Evolutionary conservation across 2,888 invertebrate species (phyloP), one percentile per base, ranked within the genome.

Genomic region (Aphidius colemani): DNA sequence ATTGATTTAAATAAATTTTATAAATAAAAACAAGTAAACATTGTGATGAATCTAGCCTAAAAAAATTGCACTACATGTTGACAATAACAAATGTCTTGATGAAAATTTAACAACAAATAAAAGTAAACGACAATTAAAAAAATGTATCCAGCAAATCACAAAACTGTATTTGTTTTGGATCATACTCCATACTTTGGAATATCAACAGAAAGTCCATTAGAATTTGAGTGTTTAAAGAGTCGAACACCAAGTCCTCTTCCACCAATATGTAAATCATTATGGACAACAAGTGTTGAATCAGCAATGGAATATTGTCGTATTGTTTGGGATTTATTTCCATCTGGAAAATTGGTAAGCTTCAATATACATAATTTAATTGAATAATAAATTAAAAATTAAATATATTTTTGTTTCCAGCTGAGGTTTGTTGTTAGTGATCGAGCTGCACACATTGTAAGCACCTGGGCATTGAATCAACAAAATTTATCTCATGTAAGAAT

Each of bases 251-350:
- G 89, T 60, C 92, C 90, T 1, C 84, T 94, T 51, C 90, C 92
- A 7, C 93, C 95, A 1, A 91, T 98, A 67, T 90, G 90, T 67
- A 98, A 98, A 83, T 93, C 95, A 0, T 81, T 98, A 61, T 99
- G 98, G 98, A 98, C 97, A 0, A 96, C 94, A 76, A 93, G 94
- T 70, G 94, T 98, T 0, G 98, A 98, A 85, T 92, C 95, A 1
- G 92, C 95, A 0, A 88, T 98, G 65, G 99, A 99, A 83, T 98
- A 98, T 79, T 95, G 96, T 74, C 88, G 98, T 39, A 94, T 99
- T 72, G 94, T 96, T 1, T 96, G 95, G 93, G 98, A 99, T 83
- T 85, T 98, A n/a, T 98, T 95, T 85, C 96, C 97, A 0, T 88
- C 89, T 65, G 93, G 92, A 66, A 94, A 95, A 85, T 83, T 95